Conservation (phyloP, 2,797 vertebrate genomes). For the Menidia menidia region DNA sequence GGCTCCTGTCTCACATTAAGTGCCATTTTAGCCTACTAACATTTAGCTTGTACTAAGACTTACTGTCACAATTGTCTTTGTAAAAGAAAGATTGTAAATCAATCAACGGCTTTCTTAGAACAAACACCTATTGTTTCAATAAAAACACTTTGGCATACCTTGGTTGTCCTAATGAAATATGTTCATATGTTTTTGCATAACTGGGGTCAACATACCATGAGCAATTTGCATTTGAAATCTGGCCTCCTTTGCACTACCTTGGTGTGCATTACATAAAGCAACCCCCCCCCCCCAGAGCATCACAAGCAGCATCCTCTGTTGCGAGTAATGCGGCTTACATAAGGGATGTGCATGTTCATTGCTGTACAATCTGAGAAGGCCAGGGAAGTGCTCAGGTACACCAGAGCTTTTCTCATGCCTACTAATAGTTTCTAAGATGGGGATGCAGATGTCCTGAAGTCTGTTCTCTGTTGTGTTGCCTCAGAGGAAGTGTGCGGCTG, state of each 20-base stretch:
- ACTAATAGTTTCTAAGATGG: slow-evolving; percentile 73
- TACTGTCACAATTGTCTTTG: slow-evolving; percentile 15
- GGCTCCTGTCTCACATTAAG: slow-evolving; percentile 54
- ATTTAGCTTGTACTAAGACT: slow-evolving; percentile 25
- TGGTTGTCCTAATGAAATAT: slow-evolving; percentile 46
- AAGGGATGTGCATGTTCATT: slow-evolving; percentile 31
- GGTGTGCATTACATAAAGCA: slow-evolving; percentile 29
- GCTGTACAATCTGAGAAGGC: slow-evolving; percentile 34
- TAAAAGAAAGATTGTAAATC: slow-evolving; percentile 27
- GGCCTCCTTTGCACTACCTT: slow-evolving; percentile 50
- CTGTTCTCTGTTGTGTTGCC: slow-evolving; percentile 45
- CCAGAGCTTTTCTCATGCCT: slow-evolving; percentile 58
- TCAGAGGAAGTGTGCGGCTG: slow-evolving; percentile 40
- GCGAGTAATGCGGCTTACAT: slow-evolving; percentile 65
- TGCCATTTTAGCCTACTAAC: slow-evolving; percentile 23
- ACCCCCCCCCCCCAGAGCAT: slow-evolving; percentile 20
- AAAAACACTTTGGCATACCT: slow-evolving; percentile 40
- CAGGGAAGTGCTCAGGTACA: slow-evolving; percentile 41
- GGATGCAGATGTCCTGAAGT: slow-evolving; percentile 56
- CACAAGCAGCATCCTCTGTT: slow-evolving; percentile 33
- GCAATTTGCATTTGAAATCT: slow-evolving; percentile 74
- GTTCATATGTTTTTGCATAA: slow-evolving; percentile 48
- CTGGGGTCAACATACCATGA: slow-evolving; percentile 37
- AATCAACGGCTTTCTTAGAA: slow-evolving; percentile 19
- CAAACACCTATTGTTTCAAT: slow-evolving; percentile 48